Conservation (phyloP, 2,113 vertebrate species). For the Cichladusa arquata region DNA sequence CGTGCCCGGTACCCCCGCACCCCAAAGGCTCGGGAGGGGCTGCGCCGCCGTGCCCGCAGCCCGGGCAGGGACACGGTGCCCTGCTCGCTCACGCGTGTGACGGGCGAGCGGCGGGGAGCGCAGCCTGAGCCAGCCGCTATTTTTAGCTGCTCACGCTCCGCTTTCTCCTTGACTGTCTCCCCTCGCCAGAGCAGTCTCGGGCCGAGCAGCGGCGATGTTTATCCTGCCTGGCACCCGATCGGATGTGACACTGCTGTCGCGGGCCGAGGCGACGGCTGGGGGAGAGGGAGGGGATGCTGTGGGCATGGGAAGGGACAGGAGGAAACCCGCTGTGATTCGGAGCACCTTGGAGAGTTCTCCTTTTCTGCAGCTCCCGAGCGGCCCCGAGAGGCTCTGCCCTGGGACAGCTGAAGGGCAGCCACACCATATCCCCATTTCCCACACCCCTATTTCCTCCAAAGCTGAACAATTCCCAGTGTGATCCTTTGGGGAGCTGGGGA, state of each 20-base stretch:
- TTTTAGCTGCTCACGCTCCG: slow-evolving; percentile 45
- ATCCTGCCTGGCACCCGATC: slow-evolving; percentile 4
- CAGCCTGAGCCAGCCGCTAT: slow-evolving; percentile 9
- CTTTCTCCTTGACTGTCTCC: slow-evolving; percentile 62
- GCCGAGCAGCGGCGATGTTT: not conserved
- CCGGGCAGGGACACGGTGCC: not conserved
- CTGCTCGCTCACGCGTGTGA: not conserved
- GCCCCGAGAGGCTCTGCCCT: not conserved
- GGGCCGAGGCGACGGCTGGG: not conserved
- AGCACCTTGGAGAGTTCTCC: not conserved
- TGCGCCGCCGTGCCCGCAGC: not conserved
- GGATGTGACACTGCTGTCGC: not conserved
- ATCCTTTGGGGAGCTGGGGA: not conserved
- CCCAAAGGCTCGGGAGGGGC: not conserved
- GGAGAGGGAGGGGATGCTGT: fast-evolving
- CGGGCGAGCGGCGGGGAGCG: not conserved
- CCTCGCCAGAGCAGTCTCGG: not conserved
- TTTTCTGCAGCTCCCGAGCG: fast-evolving
- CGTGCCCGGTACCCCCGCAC: fast-evolving
- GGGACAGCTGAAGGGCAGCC: not conserved
- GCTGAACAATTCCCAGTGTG: fast-evolving
- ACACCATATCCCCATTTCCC: fast-evolving
- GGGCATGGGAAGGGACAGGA: not conserved
- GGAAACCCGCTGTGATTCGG: not conserved
- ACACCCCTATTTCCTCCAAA: fast-evolving